Base-by-base conservation (phyloP, 2,113 vertebrate species). In the Piaya cayana region DNA sequence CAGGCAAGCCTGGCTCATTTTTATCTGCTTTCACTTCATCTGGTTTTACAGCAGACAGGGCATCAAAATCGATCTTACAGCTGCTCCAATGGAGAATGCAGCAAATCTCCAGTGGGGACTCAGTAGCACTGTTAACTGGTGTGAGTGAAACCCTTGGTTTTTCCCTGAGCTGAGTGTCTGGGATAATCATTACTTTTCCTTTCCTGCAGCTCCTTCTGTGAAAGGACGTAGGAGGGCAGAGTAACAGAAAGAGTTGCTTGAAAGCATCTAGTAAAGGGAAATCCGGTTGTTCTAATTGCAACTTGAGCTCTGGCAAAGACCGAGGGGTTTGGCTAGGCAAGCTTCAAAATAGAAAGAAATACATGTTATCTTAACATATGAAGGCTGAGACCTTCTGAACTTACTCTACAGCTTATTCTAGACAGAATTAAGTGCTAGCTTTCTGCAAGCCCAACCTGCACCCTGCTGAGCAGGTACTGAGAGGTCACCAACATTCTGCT, bases 71-170 rank as follows among this genome's bases (percentile, higher is more conserved):
- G 27, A 42, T 47, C 60, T 26, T 52, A 37, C 58, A 70, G 36
- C 45, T 77, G 56, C 47, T 92, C 37, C 47, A 52, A 25, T 18
- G 37, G 21, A 59, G 9, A 53, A 37, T 0, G 1, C 18, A 79
- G 53, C 8, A 62, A 83, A 59, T 50, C 36, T 74, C 21, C 60
- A 34, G 11, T 26, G 56, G 70, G 22, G 30, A 63, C 36, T 16
- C 29, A 30, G 27, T 26, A 27, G 39, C 1, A 4, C 9, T 56
- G 26, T 49, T 43, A 53, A 56, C 9, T 0, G 0, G 17, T 0
- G 0, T 34, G 30, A 70, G 39, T 70, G 39, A 13, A 91, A 50
- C 34, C 6, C 2, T 30, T 80, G 32, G n/a, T 16, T 68, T 91
- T 82, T 68, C 65, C 65, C 53, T 43, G 43, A 69, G 14, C 1